Conservation (phyloP, 1,140 invertebrate genomes). For the Papilio dardanus region DNA sequence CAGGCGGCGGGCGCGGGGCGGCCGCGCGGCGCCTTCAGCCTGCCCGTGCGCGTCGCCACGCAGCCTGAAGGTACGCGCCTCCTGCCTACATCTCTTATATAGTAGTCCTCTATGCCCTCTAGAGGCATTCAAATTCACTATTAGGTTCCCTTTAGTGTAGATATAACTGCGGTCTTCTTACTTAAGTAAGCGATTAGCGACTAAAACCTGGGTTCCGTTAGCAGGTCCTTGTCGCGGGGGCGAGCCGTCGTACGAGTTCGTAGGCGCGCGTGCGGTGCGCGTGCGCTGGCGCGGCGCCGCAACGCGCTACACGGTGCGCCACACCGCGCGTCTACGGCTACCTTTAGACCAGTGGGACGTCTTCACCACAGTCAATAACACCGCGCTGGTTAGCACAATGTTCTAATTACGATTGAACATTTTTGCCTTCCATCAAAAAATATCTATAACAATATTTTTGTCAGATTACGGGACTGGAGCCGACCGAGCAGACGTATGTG, state of each 20-base stretch:
- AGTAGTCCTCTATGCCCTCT: no score
- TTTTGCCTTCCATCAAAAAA: neutral
- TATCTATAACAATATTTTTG: neutral
- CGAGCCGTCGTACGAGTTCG: constrained; percentile 54
- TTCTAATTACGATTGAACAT: neutral
- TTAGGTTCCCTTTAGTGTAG: no score
- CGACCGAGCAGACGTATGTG: constrained; percentile 57
- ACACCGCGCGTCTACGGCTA: constrained; percentile 56
- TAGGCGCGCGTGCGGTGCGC: constrained; percentile 53
- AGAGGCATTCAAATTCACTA: no score
- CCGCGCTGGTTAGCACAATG: constrained; percentile 54
- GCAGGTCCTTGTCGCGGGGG: constrained; percentile 52
- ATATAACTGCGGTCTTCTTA: no score
- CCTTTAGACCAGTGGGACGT: constrained; percentile 64
- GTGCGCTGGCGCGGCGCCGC: constrained; percentile 57
- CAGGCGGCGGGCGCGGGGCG: constrained; percentile 48
- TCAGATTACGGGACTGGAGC: constrained; percentile 56
- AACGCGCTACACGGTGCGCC: constrained; percentile 60
- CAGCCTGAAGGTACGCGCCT: constrained; percentile 48
- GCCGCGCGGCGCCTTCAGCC: constrained; percentile 47
- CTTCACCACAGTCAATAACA: constrained; percentile 51
- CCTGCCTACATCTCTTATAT: no score
- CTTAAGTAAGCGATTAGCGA: no score
- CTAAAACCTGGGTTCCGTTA: neutral
- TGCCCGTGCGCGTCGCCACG: constrained; percentile 52